A percentile compares a stretch with the other conserved stretches of the same genome.
Conservation (phyloP, 2,888 invertebrate species). For the Nipponacmea schrenckii region DNA sequence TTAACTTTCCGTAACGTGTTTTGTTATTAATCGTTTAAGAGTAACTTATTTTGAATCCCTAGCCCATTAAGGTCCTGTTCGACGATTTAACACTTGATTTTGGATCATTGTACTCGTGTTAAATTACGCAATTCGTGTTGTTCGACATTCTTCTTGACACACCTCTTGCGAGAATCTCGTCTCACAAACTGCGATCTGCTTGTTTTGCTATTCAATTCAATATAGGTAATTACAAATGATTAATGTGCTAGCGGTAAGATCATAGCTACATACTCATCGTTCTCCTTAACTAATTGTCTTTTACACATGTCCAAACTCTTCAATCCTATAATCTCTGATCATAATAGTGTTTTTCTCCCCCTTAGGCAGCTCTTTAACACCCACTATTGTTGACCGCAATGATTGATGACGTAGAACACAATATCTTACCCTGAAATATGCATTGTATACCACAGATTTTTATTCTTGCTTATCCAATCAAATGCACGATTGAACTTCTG, state of each 20-base stretch:
- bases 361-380: background rate
- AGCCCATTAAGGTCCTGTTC: too few relatives aligned
- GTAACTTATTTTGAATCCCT: too few relatives aligned
- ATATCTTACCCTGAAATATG: background rate
- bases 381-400: background rate
- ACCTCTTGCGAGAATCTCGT: background rate
- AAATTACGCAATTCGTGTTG: too few relatives aligned
- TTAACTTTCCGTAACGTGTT: too few relatives aligned
- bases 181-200: background rate
- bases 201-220: background rate
- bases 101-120: too few relatives aligned
- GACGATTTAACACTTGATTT: too few relatives aligned
- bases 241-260: background rate
- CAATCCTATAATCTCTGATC: background rate
- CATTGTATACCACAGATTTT: background rate
- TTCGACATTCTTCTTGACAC: background rate
- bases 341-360: conserved; percentile 2
- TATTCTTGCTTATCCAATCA: conserved; percentile 7
- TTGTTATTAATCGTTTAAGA: too few relatives aligned
- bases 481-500: background rate
- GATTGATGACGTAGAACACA: conserved; percentile 8
- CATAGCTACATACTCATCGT: background rate
- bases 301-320: background rate
- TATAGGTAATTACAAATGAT: conserved; percentile 3
- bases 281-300: background rate